Conservation (phyloP, 92 coral and sea anemone species). For the Virgularia gustaviana region DNA sequence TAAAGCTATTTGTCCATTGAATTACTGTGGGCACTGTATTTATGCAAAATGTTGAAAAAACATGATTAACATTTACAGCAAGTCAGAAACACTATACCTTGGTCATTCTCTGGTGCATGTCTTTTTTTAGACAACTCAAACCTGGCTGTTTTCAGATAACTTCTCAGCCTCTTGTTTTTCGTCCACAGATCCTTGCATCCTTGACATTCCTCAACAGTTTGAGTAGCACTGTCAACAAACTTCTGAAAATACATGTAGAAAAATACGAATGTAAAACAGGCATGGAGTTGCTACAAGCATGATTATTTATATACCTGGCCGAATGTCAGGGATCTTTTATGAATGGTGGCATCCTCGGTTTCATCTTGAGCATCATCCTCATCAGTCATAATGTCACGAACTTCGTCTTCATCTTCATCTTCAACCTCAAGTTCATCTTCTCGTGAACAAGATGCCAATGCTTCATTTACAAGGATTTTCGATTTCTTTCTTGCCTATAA, state of each 20-base stretch:
- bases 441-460: slow-evolving; percentile 1
- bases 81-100: too few relatives aligned
- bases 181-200: neutral
- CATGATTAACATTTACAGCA: too few relatives aligned
- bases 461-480: neutral
- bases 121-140: neutral
- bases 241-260: slow-evolving; percentile 16
- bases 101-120: neutral
- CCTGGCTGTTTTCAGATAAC: neutral
- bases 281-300: neutral
- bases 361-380: neutral
- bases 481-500: slow-evolving; percentile 5
- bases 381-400: neutral
- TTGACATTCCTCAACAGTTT: neutral
- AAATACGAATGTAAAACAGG: too few relatives aligned
- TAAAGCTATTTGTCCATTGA: too few relatives aligned
- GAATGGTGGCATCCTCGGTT: neutral
- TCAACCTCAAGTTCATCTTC: neutral
- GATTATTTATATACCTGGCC: neutral
- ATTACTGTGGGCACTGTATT: too few relatives aligned
- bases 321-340: slow-evolving; percentile 1
- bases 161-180: slow-evolving; percentile 5
- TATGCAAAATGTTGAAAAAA: too few relatives aligned
- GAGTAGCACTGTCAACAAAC: slow-evolving; percentile 16
- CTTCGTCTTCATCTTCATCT: neutral